Percentiles rank a stretch among this genome's conserved stretches.
phyloP scores from a whole-genome alignment of 2,797 vertebrate genomes.

The Apogon hyalosoma region DNA sequence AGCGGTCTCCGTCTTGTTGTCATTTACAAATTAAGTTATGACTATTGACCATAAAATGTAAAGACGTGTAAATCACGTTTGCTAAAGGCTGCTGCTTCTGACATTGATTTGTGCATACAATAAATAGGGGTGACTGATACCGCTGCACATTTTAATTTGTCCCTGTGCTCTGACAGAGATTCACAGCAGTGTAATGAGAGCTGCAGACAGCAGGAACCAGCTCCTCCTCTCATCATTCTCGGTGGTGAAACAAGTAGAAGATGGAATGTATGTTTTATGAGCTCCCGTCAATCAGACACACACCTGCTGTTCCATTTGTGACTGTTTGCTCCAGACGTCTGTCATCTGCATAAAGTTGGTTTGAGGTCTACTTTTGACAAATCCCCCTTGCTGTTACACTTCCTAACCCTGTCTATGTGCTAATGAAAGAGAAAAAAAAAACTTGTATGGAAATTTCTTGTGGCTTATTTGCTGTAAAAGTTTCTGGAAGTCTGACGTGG shows the following conservation, averaged over 20 bases:
- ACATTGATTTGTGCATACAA: too few relatives aligned
- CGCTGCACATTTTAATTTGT: not conserved
- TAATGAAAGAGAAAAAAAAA: too few relatives aligned
- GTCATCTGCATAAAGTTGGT: slow-evolving; percentile 21
- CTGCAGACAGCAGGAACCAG: not conserved
- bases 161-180: not conserved
- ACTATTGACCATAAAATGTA: too few relatives aligned
- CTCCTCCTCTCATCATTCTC: slow-evolving; percentile 5
- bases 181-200: not conserved
- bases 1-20: too few relatives aligned
- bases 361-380: slow-evolving; percentile 12
- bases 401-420: not conserved
- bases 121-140: too few relatives aligned
- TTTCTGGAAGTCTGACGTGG: too few relatives aligned
- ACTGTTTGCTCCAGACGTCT: slow-evolving; percentile 2
- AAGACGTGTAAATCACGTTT: too few relatives aligned
- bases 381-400: slow-evolving; percentile 3
- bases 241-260: slow-evolving; percentile 18
- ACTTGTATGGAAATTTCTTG: too few relatives aligned
- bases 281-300: slow-evolving; percentile 6
- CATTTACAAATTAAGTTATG: too few relatives aligned
- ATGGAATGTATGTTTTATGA: slow-evolving; percentile 2
- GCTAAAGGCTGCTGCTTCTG: too few relatives aligned
- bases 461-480: too few relatives aligned
- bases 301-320: slow-evolving; percentile 9